Evolutionary conservation across 2,113 vertebrate species (phyloP).

Genomic region (Urocolius indicus): DNA sequence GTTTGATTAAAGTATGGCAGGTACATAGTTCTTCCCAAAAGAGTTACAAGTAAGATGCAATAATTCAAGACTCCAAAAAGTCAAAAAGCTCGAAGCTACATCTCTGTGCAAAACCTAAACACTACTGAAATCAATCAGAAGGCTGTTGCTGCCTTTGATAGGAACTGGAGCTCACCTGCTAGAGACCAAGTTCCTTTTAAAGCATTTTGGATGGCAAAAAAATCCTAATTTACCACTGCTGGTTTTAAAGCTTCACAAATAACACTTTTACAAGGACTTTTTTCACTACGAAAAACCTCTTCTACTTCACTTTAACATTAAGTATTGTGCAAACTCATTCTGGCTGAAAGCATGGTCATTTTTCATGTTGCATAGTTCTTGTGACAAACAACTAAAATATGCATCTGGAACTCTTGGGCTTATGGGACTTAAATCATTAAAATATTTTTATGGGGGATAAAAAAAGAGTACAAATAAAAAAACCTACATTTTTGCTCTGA

Average conservation of each 20-base stretch:
- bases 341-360: constrained; percentile 1
- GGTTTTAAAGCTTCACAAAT: neutral
- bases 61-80: neutral
- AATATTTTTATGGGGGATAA: constrained; percentile 50
- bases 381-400: constrained; percentile 64
- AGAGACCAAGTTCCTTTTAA: neutral
- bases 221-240: neutral
- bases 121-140: neutral
- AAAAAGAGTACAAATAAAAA: constrained; percentile 20
- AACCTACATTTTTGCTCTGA: neutral
- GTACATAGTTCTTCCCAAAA: neutral
- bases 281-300: neutral
- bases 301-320: neutral
- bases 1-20: neutral
- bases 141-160: neutral
- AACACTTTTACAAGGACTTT: neutral
- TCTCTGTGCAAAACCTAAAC: neutral
- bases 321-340: constrained; percentile 30
- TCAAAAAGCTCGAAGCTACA: neutral
- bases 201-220: neutral
- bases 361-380: constrained; percentile 19
- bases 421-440: constrained; percentile 59
- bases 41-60: neutral
- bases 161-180: neutral
- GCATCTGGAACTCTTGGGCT: constrained; percentile 45